Evolutionary conservation across 2,113 vertebrate species (phyloP).

Genomic region (Pristiophorus japonicus): DNA sequence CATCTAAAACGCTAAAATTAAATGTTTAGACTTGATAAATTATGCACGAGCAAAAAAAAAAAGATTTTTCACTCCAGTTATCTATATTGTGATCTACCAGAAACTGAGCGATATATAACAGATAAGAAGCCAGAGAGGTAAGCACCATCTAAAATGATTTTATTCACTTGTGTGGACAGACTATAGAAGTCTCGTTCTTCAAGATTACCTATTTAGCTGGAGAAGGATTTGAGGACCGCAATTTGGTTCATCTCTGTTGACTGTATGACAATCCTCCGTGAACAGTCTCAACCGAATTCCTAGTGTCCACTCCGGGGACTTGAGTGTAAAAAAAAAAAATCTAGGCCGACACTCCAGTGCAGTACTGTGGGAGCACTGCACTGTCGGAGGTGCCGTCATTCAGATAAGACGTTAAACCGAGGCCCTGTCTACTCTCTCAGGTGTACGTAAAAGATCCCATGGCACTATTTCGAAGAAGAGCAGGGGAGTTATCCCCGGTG

Average conservation of each 20-base stretch:
- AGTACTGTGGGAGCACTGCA: too few species aligned
- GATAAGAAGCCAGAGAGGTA: not conserved
- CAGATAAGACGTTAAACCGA: too few species aligned
- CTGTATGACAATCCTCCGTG: not conserved
- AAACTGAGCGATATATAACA: not conserved
- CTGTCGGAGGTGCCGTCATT: too few species aligned
- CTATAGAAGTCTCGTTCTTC: not conserved
- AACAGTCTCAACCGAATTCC: not conserved
- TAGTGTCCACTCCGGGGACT: too few species aligned
- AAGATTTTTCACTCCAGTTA: not conserved
- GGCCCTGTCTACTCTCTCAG: too few species aligned
- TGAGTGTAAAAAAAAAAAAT: too few species aligned
- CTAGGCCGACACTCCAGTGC: too few species aligned
- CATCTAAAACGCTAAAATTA: not conserved
- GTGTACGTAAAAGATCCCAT: too few species aligned
- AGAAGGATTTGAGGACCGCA: not conserved
- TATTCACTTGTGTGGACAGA: not conserved
- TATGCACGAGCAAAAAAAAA: not conserved
- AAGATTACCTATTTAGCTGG: not conserved
- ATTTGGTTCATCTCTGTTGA: not conserved
- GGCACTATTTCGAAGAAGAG: too few species aligned
- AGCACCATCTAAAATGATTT: not conserved
- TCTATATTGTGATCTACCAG: not conserved
- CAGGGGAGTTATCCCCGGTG: too few species aligned
- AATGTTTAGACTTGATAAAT: not conserved